Evolutionary conservation across 2,797 vertebrate genomes (phyloP).

Genomic region (Anas georgica): DNA sequence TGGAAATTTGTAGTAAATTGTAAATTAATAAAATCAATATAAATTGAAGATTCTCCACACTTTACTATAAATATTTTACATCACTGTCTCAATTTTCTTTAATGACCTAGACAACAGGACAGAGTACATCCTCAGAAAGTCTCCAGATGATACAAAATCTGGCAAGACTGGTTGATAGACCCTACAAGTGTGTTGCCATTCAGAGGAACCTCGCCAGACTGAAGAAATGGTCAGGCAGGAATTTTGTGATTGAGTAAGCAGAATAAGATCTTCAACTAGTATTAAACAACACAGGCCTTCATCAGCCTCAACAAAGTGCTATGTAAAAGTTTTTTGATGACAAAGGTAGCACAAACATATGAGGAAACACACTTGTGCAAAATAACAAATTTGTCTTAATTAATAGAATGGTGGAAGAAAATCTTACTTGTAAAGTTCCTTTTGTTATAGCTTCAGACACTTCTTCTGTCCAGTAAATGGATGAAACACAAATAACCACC

Average conservation of each 20-base stretch:
- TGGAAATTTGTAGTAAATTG: neutral
- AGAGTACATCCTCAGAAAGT: neutral
- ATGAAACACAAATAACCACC: conserved; percentile 93
- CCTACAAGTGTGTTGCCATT: neutral
- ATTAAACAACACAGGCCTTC: neutral
- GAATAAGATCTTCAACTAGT: neutral
- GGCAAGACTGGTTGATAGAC: neutral
- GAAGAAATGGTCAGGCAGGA: neutral
- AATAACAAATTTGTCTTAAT: neutral
- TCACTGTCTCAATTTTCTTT: neutral
- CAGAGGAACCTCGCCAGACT: neutral
- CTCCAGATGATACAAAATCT: neutral
- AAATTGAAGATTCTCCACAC: neutral
- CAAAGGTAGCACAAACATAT: neutral
- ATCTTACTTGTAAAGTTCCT: conserved; percentile 82
- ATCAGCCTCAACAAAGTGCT: neutral
- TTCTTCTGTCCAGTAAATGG: conserved; percentile 92
- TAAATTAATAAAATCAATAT: neutral
- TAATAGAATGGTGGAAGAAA: neutral
- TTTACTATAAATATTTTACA: neutral
- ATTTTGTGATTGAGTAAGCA: neutral
- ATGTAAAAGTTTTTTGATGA: neutral
- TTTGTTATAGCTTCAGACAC: conserved; percentile 86
- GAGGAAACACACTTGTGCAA: neutral
- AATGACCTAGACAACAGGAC: neutral